phyloP scores from a whole-genome alignment of 2,113 vertebrate genomes.

The Sylvicapra grimmia region DNA sequence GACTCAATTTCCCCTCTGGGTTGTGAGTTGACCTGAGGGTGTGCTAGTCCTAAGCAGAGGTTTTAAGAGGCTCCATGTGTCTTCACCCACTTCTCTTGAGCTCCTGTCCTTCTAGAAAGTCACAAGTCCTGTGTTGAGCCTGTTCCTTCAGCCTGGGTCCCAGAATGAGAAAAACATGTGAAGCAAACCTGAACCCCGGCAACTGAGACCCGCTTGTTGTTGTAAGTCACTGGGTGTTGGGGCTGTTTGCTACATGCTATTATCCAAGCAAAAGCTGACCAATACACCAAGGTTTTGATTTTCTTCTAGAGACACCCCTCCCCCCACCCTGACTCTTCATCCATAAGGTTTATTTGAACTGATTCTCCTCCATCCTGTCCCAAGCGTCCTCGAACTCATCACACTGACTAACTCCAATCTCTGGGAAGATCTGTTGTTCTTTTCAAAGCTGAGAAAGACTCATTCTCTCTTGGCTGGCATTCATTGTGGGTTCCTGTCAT shows the following conservation, averaged over 20 bases:
- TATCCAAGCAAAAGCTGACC: background rate
- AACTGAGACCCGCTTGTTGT: background rate
- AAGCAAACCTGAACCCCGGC: background rate
- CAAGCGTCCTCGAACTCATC: background rate
- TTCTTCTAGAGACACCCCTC: background rate
- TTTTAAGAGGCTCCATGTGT: background rate
- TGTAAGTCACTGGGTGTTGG: background rate
- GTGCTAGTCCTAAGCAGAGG: background rate
- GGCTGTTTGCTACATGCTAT: background rate
- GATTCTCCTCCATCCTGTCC: background rate
- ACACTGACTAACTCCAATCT: background rate
- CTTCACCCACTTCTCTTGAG: background rate
- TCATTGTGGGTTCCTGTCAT: background rate
- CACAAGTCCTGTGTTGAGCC: background rate
- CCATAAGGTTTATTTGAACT: background rate
- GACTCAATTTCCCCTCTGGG: background rate
- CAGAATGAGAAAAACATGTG: background rate
- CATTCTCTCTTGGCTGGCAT: background rate
- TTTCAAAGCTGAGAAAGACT: background rate
- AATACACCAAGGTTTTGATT: background rate
- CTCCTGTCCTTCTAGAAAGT: background rate
- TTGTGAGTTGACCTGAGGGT: background rate
- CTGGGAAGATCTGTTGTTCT: background rate
- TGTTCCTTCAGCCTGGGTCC: background rate
- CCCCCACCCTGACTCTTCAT: background rate